phyloP scores from a whole-genome alignment of 2,888 invertebrate species.

The Catocala sponsa region DNA sequence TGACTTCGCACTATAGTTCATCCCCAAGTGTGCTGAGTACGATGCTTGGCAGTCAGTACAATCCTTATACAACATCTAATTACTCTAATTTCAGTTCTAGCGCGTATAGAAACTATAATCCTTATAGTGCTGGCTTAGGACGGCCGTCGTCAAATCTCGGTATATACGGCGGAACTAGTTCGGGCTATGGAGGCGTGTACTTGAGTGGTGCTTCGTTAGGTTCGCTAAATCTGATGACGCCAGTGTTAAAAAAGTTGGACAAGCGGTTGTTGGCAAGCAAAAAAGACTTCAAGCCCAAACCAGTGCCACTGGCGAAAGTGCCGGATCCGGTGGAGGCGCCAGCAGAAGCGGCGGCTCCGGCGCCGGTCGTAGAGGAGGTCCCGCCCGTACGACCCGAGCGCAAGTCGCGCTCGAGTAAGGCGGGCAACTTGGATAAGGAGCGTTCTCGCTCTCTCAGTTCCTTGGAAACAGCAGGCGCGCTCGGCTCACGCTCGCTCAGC shows the following conservation, averaged over 20 bases:
- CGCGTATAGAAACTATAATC: conserved; percentile 81
- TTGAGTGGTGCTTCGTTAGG: conserved; percentile 88
- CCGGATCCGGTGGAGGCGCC: conserved; percentile 54
- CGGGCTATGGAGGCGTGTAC: conserved; percentile 91
- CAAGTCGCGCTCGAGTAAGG: conserved; percentile 64
- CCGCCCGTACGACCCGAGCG: conserved; percentile 78
- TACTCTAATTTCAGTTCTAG: conserved; percentile 77
- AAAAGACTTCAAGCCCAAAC: conserved; percentile 83
- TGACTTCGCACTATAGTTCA: conserved; percentile 79
- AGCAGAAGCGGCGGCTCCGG: conserved; percentile 32
- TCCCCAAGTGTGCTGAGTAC: conserved; percentile 81
- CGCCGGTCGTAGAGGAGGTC: conserved; percentile 37
- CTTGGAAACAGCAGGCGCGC: conserved; percentile 67
- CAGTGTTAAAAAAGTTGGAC: conserved; percentile 84
- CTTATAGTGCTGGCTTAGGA: conserved; percentile 79
- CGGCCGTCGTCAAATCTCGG: conserved; percentile 75
- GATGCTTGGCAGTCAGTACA: conserved; percentile 76
- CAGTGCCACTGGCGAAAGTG: conserved; percentile 74
- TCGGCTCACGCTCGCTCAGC: conserved; percentile 89
- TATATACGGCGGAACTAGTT: conserved; percentile 89
- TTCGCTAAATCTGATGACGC: conserved; percentile 88
- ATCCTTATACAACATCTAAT: conserved; percentile 69
- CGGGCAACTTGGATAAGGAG: conserved; percentile 73
- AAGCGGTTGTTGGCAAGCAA: conserved; percentile 82
- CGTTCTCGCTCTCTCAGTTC: conserved; percentile 79